Evolutionary conservation across 2,888 invertebrate genomes (phyloP).

Genomic region (Trichopria drosophilae): DNA sequence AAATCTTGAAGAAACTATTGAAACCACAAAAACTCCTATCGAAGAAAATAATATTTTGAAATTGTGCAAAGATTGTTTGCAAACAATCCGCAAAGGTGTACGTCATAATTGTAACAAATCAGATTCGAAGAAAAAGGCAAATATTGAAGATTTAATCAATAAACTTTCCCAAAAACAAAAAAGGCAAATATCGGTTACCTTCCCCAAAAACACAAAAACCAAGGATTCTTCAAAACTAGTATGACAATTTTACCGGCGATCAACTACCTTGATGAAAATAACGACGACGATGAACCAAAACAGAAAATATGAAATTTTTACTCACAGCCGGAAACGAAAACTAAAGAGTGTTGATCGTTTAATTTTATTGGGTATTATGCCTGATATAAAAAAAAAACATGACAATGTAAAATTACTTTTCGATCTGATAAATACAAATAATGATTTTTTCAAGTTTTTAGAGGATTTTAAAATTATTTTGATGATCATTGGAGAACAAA

Average conservation of each 20-base stretch:
- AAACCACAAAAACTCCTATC: neutral
- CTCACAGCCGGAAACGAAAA: neutral
- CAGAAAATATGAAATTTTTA: neutral
- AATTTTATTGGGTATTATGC: constrained; percentile 1
- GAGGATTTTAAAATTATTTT: neutral
- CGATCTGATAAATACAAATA: constrained; percentile 1
- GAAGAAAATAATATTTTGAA: neutral
- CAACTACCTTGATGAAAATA: neutral
- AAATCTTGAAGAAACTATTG: neutral
- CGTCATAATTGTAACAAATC: neutral
- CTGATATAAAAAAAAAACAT: neutral
- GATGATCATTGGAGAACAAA: neutral
- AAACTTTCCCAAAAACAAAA: neutral
- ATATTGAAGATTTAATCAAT: neutral
- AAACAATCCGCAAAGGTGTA: neutral
- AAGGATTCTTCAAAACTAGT: neutral
- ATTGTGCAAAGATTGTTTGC: neutral
- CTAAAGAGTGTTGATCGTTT: neutral
- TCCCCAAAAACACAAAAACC: neutral
- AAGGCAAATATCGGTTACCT: neutral
- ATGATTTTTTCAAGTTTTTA: neutral
- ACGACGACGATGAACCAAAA: neutral
- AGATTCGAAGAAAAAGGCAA: neutral
- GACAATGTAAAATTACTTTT: too few relatives aligned
- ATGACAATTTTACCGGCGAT: neutral